Evolutionary conservation across 37 sponge, comb jelly and placozoan species (phyloP), one percentile per base, ranked within the genome.

Genomic region (Petrosia ficiformis): DNA sequence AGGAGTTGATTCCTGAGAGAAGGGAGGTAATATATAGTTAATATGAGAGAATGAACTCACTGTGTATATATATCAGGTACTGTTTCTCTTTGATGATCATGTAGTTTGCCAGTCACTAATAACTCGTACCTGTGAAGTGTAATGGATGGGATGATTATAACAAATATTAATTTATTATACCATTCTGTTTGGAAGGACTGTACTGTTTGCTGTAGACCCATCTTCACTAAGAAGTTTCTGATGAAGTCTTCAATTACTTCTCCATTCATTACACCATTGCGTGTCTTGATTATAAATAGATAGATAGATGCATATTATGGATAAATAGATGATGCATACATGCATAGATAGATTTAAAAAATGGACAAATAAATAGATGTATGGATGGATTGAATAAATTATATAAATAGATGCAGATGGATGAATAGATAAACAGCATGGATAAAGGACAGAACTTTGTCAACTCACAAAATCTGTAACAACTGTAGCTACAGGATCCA

Each of bases 191-290:
- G 93, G 65, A 97, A 94, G 57, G 70, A 74, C 29, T 90, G 92
- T 65, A 88, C 68, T 0, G 98, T 97, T 29, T 42, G 10, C 25
- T 76, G 71, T 79, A 97, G 71, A 11, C 88, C 85, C 82, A 82
- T 77, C 10, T 58, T 36, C 40, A 94, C 81, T 3, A 97, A 85
- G 67, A 88, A 97, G 70, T 97, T 97, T 37, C 95, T 52, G 69
- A 97, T 93, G 83, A 94, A 97, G 70, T 97, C 98, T 34, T 97
- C 98, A 36, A 97, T 90, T 22, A 97, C 92, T 65, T 97, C 98
- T 40, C 44, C n/a, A 22, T 38, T 40, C 22, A 14, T 16, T 40
- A 70, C 43, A 29, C 37, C 6, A 34, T 4, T 32, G 2, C 61
- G 11, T 57, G 16, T 25, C 29, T 36, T 3, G 37, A 22, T 8